Conservation (phyloP, 2,888 invertebrate genomes). For the Hofmannophila pseudospretella region DNA sequence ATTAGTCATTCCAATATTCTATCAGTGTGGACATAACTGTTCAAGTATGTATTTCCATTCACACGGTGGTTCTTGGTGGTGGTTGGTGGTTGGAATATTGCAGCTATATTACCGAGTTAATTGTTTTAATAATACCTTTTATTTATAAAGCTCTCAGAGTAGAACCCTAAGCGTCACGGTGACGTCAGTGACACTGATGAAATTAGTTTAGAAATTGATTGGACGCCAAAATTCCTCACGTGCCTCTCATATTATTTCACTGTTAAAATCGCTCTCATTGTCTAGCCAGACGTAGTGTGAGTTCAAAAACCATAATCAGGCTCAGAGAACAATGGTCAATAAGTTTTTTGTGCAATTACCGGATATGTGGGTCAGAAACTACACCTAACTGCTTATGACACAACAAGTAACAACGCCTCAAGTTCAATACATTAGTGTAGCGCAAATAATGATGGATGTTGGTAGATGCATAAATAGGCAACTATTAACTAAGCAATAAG, state of each 20-base stretch:
- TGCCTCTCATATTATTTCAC: background rate
- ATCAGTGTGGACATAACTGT: too few species aligned
- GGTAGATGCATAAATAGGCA: too few species aligned
- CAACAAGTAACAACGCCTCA: slow-evolving; percentile 38
- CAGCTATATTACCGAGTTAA: too few species aligned
- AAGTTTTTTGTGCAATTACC: slow-evolving; percentile 44
- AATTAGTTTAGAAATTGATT: slow-evolving; percentile 6
- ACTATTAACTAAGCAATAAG: too few species aligned
- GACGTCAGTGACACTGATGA: background rate
- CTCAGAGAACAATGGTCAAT: slow-evolving; percentile 34
- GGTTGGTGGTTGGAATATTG: too few species aligned
- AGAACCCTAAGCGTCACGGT: background rate
- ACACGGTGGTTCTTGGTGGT: too few species aligned
- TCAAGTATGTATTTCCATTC: too few species aligned
- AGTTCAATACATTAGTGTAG: slow-evolving; percentile 48
- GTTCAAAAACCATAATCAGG: slow-evolving; percentile 5
- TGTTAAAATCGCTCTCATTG: background rate
- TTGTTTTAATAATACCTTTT: too few species aligned
- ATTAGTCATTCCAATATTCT: too few species aligned
- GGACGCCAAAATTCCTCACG: slow-evolving; percentile 4
- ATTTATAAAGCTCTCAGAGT: too few species aligned
- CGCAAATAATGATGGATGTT: slow-evolving; percentile 10
- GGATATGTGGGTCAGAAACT: slow-evolving; percentile 54
- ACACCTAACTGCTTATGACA: slow-evolving; percentile 66
- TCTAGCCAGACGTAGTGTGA: background rate